Evolutionary conservation across 2,888 invertebrate genomes (phyloP), one percentile per base, ranked within the genome.

Genomic region (Argyresthia goedartella): DNA sequence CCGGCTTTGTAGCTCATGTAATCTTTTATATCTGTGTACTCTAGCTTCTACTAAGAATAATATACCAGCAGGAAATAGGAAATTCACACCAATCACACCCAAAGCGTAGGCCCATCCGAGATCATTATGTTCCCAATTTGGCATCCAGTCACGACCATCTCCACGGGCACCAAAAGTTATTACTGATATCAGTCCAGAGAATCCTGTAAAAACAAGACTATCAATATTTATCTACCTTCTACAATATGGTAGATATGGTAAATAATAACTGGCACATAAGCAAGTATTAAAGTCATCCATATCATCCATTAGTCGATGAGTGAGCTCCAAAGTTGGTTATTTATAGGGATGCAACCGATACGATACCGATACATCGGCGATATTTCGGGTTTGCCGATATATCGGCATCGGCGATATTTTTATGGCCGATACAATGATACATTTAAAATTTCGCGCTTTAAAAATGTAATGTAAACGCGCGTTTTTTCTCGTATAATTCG

Each of bases 91-190:
- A 45, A 95, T 80, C 1, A 92, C 93, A 14, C 91, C 96, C 39
- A 98, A 82, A 1, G 95, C 98, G 79, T 91, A 98, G 0, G 97
- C 95, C 96, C 97, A 98, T 10, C 97, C 93, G 52, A 98, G 89
- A 71, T 96, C 94, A 79, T 98, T 98, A 72, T 97, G 94, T 65
- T 98, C 95, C 94, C 97, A 96, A 65, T 96, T 92, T 0, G 98
- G 97, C 95, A 98, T 96, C 94, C 97, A 96, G 66, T 95, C 95
- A 58, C 98, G 89, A 4, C 95, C 93, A 76, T 97, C 96, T 4
- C 97, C 97, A 70, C 93, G 90, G 0, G 93, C 93, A 41, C 97
- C 98, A 78, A 98, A 98, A 53, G 95, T 92, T 2, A 95, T 89
- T 0, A 95, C 92, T 0, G 96, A 92, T 66, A 97, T 91, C 1